Percentiles rank a stretch among this genome's conserved stretches.
Conservation (phyloP, 2,797 vertebrate genomes). For the Apodemus agrarius region DNA sequence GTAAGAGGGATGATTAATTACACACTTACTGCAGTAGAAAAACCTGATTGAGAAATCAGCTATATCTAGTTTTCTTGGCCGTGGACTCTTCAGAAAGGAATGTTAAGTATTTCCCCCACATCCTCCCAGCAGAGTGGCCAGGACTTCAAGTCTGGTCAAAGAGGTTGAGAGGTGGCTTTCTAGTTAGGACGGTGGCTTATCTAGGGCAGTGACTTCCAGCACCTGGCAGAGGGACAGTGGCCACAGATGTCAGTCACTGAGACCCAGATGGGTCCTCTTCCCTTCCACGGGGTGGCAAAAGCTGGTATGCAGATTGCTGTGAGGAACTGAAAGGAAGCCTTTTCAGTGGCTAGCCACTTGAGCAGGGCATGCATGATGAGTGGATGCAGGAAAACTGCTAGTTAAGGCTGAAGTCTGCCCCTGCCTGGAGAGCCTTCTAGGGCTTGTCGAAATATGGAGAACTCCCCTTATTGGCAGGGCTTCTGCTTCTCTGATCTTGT, state of each 20-base stretch:
- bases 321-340: background rate
- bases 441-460: too few relatives aligned
- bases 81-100: conserved; percentile 73
- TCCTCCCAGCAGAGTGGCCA: conserved; percentile 58
- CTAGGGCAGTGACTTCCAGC: background rate
- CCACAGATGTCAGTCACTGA: background rate
- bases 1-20: conserved; percentile 17
- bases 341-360: background rate
- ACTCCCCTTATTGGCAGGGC: background rate
- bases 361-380: background rate
- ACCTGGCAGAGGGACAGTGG: background rate
- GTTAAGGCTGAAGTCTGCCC: background rate
- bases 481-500: background rate
- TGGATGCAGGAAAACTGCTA: background rate
- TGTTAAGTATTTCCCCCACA: conserved; percentile 77
- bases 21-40: conserved; percentile 34
- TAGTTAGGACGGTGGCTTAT: background rate
- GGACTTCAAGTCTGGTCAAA: background rate
- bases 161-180: conserved; percentile 11
- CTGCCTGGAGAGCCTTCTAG: background rate
- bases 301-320: background rate
- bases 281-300: background rate
- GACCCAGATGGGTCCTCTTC: background rate
- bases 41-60: conserved; percentile 72
- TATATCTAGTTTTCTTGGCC: conserved; percentile 67